These are phyloP conservation scores for Hyles euphorbiae DNA, from an alignment of 1,140 invertebrate genomes.

Conservation along the genomic window DNA sequence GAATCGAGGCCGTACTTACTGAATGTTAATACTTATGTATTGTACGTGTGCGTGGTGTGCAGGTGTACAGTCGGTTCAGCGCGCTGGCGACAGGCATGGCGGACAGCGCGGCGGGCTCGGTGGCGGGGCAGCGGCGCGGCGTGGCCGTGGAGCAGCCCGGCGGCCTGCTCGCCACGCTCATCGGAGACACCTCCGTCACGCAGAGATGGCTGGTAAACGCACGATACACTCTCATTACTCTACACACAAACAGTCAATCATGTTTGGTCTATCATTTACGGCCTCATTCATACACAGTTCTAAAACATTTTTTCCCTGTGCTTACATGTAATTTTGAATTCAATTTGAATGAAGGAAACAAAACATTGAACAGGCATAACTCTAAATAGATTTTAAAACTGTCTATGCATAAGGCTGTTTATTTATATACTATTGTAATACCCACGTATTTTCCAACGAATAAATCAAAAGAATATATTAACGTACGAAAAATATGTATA, in stretches of 20 bases:
- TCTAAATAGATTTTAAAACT: too few species aligned
- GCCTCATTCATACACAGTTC: background rate
- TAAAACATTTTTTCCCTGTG: background rate
- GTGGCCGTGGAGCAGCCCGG: slow-evolving; percentile 96
- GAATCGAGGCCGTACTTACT: background rate
- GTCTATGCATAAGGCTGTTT: too few species aligned
- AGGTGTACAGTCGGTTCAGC: slow-evolving; percentile 88
- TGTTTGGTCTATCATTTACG: too few species aligned
- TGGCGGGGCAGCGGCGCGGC: slow-evolving; percentile 96
- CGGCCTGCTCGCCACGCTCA: slow-evolving; percentile 92
- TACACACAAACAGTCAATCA: too few species aligned
- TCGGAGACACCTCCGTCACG: slow-evolving; percentile 98
- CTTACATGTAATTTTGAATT: too few species aligned
- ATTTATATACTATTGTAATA: too few species aligned
- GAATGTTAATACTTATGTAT: too few species aligned
- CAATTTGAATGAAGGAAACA: too few species aligned
- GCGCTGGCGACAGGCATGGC: slow-evolving; percentile 94
- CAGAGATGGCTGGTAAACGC: slow-evolving; percentile 95
- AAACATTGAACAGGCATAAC: too few species aligned
- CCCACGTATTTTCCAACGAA: too few species aligned
- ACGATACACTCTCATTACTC: background rate
- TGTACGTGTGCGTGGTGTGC: slow-evolving; percentile 1
- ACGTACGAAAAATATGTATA: too few species aligned
- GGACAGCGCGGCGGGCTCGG: slow-evolving; percentile 96
- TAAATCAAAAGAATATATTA: too few species aligned